Evolutionary conservation across 53 echinoderm and acorn worm genomes (phyloP).

Genomic region (Astropecten irregularis): DNA sequence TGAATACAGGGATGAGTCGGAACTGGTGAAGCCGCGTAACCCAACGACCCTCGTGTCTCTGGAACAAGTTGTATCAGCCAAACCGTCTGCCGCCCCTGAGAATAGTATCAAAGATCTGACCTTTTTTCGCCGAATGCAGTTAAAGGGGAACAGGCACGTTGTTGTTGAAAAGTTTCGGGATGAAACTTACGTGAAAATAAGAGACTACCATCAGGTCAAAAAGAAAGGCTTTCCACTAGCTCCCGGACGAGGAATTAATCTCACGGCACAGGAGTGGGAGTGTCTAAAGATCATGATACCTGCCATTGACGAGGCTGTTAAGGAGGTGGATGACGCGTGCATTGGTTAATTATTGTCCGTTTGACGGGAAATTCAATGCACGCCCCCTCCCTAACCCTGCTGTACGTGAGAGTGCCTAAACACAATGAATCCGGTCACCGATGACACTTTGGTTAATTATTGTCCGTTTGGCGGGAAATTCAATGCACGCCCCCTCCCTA

Average conservation of each 20-base stretch:
- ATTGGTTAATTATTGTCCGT: too few species aligned
- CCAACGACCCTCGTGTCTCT: too few species aligned
- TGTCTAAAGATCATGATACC: conserved; percentile 7
- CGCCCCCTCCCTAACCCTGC: too few species aligned
- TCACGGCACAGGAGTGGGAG: background rate
- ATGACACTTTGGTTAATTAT: too few species aligned
- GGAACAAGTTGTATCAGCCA: too few species aligned
- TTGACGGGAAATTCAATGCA: too few species aligned
- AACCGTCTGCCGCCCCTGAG: background rate
- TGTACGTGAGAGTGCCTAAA: too few species aligned
- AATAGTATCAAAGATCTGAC: too few species aligned
- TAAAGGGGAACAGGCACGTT: background rate
- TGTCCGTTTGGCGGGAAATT: too few species aligned
- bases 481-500: too few species aligned
- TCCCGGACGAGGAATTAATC: conserved; percentile 1
- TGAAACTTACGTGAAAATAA: background rate
- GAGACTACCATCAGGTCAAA: background rate
- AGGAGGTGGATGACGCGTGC: background rate
- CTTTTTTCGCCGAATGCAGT: background rate
- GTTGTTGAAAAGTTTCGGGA: background rate
- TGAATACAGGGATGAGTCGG: background rate
- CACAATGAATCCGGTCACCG: too few species aligned
- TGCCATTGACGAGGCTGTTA: background rate
- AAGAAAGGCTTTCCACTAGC: background rate
- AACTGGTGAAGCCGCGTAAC: too few species aligned